phyloP scores from a whole-genome alignment of 2,888 invertebrate genomes.

The Hermaeophaga mercurialis region DNA sequence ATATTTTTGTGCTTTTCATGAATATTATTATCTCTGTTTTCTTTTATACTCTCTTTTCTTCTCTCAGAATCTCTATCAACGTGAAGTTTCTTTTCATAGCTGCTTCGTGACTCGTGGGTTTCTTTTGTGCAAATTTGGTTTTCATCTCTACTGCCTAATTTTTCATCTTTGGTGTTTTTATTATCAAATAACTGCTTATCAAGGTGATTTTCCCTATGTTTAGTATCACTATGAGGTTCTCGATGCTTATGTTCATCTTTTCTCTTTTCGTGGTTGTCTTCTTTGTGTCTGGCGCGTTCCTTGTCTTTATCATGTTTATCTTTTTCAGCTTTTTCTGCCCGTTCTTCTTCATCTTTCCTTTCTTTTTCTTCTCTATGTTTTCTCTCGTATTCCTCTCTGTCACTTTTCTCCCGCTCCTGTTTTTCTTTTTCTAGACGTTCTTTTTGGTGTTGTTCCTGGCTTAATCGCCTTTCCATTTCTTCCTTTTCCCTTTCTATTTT shows the following conservation, averaged over 20 bases:
- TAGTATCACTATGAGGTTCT: conserved; percentile 60
- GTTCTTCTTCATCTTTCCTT: conserved; percentile 47
- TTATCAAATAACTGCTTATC: conserved; percentile 44
- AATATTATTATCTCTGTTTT: conserved; percentile 60
- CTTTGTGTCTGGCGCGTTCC: conserved; percentile 49
- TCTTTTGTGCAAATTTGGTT: conserved; percentile 40
- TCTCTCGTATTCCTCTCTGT: conserved; percentile 42
- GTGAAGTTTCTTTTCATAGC: conserved; percentile 48
- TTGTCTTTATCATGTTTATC: conserved; percentile 55
- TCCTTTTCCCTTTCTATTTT: conserved; percentile 36
- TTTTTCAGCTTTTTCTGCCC: conserved; percentile 48
- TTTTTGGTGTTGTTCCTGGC: conserved; percentile 47
- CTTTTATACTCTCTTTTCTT: conserved; percentile 57
- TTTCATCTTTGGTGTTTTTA: conserved; percentile 55
- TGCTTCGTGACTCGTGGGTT: conserved; percentile 33
- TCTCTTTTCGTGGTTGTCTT: conserved; percentile 56
- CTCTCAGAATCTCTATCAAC: conserved; percentile 57
- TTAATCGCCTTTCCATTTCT: conserved; percentile 52
- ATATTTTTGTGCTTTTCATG: conserved; percentile 59
- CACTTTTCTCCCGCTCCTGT: conserved; percentile 47
- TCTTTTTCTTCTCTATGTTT: conserved; percentile 48
- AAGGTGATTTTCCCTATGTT: conserved; percentile 51
- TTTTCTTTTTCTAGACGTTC: conserved; percentile 54
- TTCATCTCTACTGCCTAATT: conserved; percentile 37
- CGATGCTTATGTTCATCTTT: conserved; percentile 61